Conservation (phyloP, 2,888 invertebrate species). For the Loripinus fragilis region DNA sequence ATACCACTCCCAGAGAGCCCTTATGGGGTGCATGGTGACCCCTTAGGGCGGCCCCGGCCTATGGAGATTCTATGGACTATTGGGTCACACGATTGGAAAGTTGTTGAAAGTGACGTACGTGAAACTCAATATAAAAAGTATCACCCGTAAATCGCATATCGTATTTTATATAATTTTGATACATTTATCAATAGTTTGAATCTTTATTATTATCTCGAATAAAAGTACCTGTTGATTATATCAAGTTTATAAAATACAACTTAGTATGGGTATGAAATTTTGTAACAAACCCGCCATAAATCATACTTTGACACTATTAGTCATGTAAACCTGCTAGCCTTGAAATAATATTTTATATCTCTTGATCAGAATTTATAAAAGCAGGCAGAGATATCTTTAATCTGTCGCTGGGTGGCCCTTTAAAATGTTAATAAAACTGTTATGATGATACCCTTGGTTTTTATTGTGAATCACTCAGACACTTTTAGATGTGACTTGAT, state of each 20-base stretch:
- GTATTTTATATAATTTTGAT: too few species aligned
- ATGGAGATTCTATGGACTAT: too few species aligned
- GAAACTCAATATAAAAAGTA: too few species aligned
- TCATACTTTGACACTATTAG: conserved; percentile 33
- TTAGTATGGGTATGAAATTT: not conserved
- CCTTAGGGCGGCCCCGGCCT: too few species aligned
- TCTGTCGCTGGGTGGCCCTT: conserved; percentile 8
- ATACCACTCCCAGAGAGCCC: too few species aligned
- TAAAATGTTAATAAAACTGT: conserved; percentile 16
- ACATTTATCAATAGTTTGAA: conserved; percentile 8
- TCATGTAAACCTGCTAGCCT: conserved; percentile 48
- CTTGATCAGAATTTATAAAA: conserved; percentile 42
- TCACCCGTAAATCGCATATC: too few species aligned
- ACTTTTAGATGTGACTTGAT: too few species aligned
- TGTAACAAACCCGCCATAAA: conserved; percentile 8
- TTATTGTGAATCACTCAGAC: not conserved
- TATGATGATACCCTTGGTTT: not conserved
- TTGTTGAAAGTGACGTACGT: too few species aligned
- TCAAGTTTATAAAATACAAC: not conserved
- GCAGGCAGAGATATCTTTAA: conserved; percentile 34
- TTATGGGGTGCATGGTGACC: too few species aligned
- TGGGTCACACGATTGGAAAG: too few species aligned
- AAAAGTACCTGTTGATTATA: not conserved
- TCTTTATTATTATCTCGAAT: conserved; percentile 10
- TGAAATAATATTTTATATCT: conserved; percentile 50